Evolutionary conservation across 2,888 invertebrate genomes (phyloP).

Genomic region (Noctua comes): DNA sequence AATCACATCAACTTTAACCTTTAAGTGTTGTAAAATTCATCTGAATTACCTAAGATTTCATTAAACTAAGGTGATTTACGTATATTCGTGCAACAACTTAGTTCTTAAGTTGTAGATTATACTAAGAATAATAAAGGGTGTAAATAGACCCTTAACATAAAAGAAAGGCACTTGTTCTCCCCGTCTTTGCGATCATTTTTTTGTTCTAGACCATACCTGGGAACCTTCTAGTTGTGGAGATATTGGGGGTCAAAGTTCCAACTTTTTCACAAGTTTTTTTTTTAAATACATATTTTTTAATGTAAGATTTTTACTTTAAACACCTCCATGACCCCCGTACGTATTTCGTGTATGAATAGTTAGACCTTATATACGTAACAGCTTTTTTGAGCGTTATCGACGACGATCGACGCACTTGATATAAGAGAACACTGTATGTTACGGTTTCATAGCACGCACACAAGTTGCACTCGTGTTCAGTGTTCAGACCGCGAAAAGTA

Average conservation of each 20-base stretch:
- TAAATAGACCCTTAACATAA: too few relatives aligned
- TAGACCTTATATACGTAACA: too few relatives aligned
- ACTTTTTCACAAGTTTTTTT: too few relatives aligned
- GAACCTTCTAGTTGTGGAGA: too few relatives aligned
- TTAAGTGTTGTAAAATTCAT: neutral
- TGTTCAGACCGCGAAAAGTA: neutral
- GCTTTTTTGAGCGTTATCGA: constrained; percentile 4
- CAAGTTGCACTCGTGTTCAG: neutral
- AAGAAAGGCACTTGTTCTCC: too few relatives aligned
- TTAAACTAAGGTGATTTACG: neutral
- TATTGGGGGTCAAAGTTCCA: too few relatives aligned
- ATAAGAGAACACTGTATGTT: neutral
- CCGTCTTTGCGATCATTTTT: too few relatives aligned
- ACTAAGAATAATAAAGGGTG: neutral
- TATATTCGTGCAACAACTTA: neutral
- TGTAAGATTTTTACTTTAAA: too few relatives aligned
- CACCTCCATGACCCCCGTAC: too few relatives aligned
- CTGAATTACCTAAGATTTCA: neutral
- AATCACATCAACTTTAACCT: neutral
- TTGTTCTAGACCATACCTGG: too few relatives aligned
- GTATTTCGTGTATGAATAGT: too few relatives aligned
- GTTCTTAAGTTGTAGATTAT: constrained; percentile 9
- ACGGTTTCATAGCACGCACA: constrained; percentile 16
- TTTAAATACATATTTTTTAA: too few relatives aligned
- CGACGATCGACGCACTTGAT: constrained; percentile 17